A percentile compares a stretch with the other conserved stretches of the same genome.
phyloP scores from a whole-genome alignment of 2,113 vertebrate genomes.

The Tychaedon coryphoeus region DNA sequence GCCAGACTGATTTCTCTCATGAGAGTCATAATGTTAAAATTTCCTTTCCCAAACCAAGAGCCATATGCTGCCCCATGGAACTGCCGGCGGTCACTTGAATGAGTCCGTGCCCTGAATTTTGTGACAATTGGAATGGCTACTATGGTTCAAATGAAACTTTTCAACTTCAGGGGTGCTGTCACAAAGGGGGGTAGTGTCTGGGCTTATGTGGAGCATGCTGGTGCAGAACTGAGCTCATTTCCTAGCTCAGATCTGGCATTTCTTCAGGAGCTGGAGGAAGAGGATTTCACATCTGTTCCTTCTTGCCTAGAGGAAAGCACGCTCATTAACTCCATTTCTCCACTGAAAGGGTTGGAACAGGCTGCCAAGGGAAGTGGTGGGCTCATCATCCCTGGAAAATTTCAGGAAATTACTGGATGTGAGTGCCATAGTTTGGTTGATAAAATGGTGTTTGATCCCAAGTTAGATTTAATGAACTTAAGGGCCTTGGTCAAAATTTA shows the following conservation, averaged over 20 bases:
- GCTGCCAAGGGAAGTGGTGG: neutral
- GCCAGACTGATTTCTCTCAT: conserved; percentile 1
- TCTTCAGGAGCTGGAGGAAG: conserved; percentile 24
- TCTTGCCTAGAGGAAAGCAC: neutral
- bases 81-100: neutral
- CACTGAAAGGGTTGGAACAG: neutral
- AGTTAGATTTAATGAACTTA: neutral
- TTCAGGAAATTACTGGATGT: neutral
- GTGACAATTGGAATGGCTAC: neutral
- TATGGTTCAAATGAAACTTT: neutral
- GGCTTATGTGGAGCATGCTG: neutral
- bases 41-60: conserved; percentile 20
- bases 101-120: conserved; percentile 5
- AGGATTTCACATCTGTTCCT: neutral
- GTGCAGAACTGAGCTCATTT: conserved; percentile 22
- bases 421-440: neutral
- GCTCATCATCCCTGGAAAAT: neutral
- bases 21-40: neutral
- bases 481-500: neutral
- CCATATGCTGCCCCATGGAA: conserved; percentile 6
- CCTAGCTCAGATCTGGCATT: neutral
- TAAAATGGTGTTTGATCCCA: neutral
- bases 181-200: conserved; percentile 22
- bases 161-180: neutral
- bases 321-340: neutral